Evolutionary conservation across 2,113 vertebrate genomes (phyloP), one percentile per base, ranked within the genome.

Genomic region (Zosterops hypoxanthus): DNA sequence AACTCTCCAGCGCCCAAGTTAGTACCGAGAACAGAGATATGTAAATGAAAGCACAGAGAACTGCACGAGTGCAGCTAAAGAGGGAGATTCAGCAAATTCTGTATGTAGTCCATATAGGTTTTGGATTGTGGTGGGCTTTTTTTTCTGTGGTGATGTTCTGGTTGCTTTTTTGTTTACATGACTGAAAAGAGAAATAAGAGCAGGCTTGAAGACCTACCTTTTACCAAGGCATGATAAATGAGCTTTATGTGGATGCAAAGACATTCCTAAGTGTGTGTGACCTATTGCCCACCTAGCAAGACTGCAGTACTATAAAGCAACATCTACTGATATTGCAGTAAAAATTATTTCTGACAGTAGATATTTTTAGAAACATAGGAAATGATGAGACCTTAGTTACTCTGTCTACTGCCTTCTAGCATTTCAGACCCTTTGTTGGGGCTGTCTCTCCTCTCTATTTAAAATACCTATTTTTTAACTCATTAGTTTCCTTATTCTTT

Each of bases 61-160:
- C 15, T 61, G 80, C 24, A 26, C 7, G 46, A 78, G 61, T 87
- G 16, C 7, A 75, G 42, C 65, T 71, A 6, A 47, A 72, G 50
- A 31, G 59, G 41, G 34, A 42, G 31, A 25, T 26, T 14, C 0
- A 3, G 21, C 3, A 50, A 50, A 66, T 81, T 66, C 50, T 69
- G 3, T 49, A 2, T 46, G 3, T 11, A 14, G 4, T 33, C 25
- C 7, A 7, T 22, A n/a, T 7, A 63, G 14, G 6, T 13, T 39
- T 44, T 31, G 14, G 18, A 3, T 18, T 52, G 22, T 41, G 28
- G 26, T 56, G 15, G 39, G 39, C 39, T 39, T 8, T 70, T 24
- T 34, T 53, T 23, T 3, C 24, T 5, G 4, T 36, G 20, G 16
- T 21, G 10, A 4, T 49, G 17, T 33, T 56, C 3, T 34, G 29